Conservation (phyloP, 2,797 vertebrate genomes). For the Diplodus puntazzo region DNA sequence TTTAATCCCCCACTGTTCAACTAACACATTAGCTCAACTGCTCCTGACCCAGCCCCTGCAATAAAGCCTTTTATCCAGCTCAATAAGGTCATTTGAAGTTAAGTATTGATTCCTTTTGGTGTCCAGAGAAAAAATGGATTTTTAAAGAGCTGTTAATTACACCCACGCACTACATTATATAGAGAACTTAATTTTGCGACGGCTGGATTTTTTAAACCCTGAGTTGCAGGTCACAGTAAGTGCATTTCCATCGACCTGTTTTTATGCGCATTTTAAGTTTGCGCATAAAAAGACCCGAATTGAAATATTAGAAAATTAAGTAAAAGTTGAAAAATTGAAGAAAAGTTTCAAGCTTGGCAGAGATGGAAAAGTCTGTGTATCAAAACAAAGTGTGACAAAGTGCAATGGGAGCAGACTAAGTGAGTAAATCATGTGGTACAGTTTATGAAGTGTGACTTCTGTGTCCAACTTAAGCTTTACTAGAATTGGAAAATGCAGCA, state of each 20-base stretch:
- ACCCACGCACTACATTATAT: conserved; percentile 78
- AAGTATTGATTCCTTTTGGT: conserved; percentile 87
- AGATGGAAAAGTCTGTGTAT: background rate
- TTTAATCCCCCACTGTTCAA: conserved; percentile 84
- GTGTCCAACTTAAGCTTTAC: background rate
- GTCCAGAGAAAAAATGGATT: conserved; percentile 85
- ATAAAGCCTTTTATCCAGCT: conserved; percentile 87
- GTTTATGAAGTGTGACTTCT: background rate
- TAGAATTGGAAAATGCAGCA: background rate
- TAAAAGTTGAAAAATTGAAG: no score
- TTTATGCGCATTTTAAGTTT: background rate
- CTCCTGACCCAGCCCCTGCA: conserved; percentile 76
- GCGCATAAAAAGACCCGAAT: background rate
- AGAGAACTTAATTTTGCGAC: conserved; percentile 75
- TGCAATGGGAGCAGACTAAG: background rate
- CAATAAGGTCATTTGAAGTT: conserved; percentile 85
- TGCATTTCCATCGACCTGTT: background rate
- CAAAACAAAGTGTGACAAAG: background rate
- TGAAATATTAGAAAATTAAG: background rate
- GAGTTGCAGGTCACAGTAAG: conserved; percentile 24
- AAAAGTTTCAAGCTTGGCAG: background rate
- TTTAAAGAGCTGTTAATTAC: conserved; percentile 88
- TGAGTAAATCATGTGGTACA: background rate
- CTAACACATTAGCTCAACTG: conserved; percentile 85
- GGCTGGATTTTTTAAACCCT: conserved; percentile 65